A percentile compares a stretch with the other conserved stretches of the same genome.
Evolutionary conservation across 1,140 invertebrate genomes (phyloP).

Genomic region (Brachionus rotundiformis): DNA sequence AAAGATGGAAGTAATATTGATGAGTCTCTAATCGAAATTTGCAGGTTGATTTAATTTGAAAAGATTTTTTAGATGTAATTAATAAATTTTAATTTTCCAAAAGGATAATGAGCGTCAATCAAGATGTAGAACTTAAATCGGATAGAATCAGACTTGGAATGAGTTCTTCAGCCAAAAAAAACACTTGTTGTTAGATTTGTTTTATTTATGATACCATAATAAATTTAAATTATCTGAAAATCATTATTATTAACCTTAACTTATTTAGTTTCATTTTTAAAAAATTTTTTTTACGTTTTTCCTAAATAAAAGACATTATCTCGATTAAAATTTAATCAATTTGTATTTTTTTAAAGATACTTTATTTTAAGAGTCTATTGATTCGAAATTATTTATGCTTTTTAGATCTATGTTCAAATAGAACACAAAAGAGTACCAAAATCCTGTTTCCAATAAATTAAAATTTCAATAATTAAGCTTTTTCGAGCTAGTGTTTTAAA

Average conservation of each 20-base stretch:
- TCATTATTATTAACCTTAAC: neutral
- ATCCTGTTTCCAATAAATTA: neutral
- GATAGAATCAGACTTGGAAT: conserved; percentile 32
- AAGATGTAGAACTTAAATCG: conserved; percentile 46
- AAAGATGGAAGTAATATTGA: conserved; percentile 66
- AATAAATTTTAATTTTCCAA: neutral
- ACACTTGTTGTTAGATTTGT: conserved; percentile 31
- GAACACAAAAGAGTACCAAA: neutral
- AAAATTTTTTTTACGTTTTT: neutral
- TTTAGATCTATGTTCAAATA: neutral
- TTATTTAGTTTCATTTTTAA: conserved; percentile 1
- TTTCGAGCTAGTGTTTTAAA: neutral
- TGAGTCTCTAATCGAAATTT: conserved; percentile 64
- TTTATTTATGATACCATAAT: neutral
- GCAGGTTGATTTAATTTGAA: conserved; percentile 58
- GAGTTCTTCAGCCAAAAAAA: conserved; percentile 5
- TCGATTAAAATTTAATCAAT: neutral
- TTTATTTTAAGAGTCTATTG: neutral
- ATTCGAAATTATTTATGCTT: neutral
- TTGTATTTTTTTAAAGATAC: neutral
- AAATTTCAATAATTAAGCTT: neutral
- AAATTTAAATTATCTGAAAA: conserved; percentile 39
- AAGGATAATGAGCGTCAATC: conserved; percentile 47
- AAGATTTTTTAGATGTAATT: neutral
- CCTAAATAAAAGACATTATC: neutral